Evolutionary conservation across 2,888 invertebrate genomes (phyloP), one percentile per base, ranked within the genome.

Genomic region (Microctonus hyperodae): DNA sequence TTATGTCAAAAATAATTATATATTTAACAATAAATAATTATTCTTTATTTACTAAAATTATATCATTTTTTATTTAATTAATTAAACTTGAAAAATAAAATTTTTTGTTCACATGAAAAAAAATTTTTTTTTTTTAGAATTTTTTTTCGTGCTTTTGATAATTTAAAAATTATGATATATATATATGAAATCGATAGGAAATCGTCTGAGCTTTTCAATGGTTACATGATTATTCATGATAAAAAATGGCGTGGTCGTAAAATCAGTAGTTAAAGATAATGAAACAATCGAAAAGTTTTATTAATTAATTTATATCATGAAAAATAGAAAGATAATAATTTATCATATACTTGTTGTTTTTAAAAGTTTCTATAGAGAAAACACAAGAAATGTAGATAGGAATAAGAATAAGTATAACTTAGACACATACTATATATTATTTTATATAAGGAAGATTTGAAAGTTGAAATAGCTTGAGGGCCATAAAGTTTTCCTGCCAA

Each of bases 381-480:
- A 44, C 16, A n/a, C 0, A 44, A 44, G n/a, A 44, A 16, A 44
- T 6, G 16, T 20, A 16, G 44, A 44, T 20, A 44, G 44, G 44
- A 16, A 44, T 16, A 13, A n/a, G n/a, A 37, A 37, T 37, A 44
- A 6, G 16, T 44, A 44, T n/a, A 40, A 16, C n/a, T n/a, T n/a
- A n/a, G n/a, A n/a, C 35, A 40, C 10, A 67, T 53, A 53, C 64
- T 57, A 59, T 55, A 66, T 65, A 64, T 70, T 65, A 65, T 68
- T 65, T 4, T 37, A 37, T n/a, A n/a, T n/a, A n/a, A 28, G 44
- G 16, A n/a, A 44, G 16, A 44, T 44, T 44, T 44, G 44, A 44
- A 44, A 44, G 44, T 44, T 44, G 44, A 44, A 44, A 44, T 44
- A 44, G 44, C 44, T 44, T 7, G 44, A 44, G 44, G 44, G 44